Conservation (phyloP, 2,113 vertebrate genomes). For the Progne subis region DNA sequence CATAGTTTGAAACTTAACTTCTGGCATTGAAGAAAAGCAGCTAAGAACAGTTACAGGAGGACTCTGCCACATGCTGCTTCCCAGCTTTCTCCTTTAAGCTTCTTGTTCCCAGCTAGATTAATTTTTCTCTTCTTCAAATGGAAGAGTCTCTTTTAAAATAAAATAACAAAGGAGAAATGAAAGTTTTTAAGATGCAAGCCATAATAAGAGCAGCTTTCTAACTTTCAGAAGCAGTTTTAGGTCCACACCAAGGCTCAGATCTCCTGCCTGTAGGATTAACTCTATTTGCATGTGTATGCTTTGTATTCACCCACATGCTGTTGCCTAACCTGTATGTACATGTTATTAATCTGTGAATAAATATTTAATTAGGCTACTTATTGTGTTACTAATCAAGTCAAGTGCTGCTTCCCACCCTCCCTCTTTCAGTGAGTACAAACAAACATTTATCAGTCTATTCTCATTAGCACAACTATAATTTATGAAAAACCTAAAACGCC, state of each 20-base stretch:
- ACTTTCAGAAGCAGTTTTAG: conserved; percentile 24
- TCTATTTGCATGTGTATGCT: conserved; percentile 62
- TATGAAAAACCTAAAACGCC: conserved; percentile 61
- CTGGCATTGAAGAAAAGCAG: neutral
- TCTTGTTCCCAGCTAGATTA: neutral
- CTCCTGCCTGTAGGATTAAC: conserved; percentile 63
- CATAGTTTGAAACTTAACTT: neutral
- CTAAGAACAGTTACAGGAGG: neutral
- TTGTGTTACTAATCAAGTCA: conserved; percentile 74
- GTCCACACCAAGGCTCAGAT: conserved; percentile 29
- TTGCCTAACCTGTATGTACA: conserved; percentile 71
- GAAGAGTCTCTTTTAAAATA: neutral
- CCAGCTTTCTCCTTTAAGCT: neutral
- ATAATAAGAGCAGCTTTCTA: neutral
- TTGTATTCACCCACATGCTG: conserved; percentile 69
- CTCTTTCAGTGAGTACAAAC: conserved; percentile 67
- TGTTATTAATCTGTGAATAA: conserved; percentile 71
- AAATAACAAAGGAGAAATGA: neutral
- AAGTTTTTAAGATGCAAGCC: neutral
- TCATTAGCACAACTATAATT: conserved; percentile 70
- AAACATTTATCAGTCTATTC: conserved; percentile 69
- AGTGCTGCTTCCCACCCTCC: conserved; percentile 68
- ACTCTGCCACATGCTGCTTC: neutral
- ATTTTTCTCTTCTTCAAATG: neutral
- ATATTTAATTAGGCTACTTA: conserved; percentile 75